Evolutionary conservation across 2,888 invertebrate genomes (phyloP), one percentile per base, ranked within the genome.

Genomic region (Pachydiplax longipennis): DNA sequence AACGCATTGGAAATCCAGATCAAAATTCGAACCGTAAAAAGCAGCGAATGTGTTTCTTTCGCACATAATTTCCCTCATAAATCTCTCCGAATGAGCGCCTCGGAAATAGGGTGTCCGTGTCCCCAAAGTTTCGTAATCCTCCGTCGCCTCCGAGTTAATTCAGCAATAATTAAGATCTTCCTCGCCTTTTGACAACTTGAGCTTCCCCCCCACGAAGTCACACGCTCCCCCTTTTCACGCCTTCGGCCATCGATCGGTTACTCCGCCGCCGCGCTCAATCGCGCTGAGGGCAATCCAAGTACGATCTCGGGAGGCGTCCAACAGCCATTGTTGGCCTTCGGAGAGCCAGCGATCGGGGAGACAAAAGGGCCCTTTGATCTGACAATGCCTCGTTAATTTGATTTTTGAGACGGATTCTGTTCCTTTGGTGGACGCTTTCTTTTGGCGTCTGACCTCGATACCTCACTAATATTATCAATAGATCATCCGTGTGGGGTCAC

Each of bases 131-230:
- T 37, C 37, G 58, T 53, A 53, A 65, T 13, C 87, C 87, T 37
- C 87, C 37, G 48, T 61, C 87, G 58, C 31, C 35, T 61, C 31
- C 65, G 87, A 37, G 58, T 61, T 87, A 87, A 58, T 87, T 61
- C 87, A 87, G 58, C 87, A 58, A 58, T 87, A 87, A 87, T 87
- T 87, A 87, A 87, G 87, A 87, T 87, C 87, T 87, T 87, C 65
- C 48, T 61, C 87, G 22, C 37, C 87, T 87, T 87, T 87, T 87
- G 87, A 87, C 37, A 61, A 87, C 87, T 87, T 87, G 87, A 87
- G 87, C 83, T 83, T 83, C 35, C 35, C 44, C 44, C 35, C 18
- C 25, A 35, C 58, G 37, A 1, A 53, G 22, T 58, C 83, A 18
- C 31, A 58, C 58, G 58, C 53, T 83, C 53, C 44, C 44, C 83